A percentile compares a stretch with the other conserved stretches of the same genome.
phyloP scores from a whole-genome alignment of 2,113 vertebrate genomes.

The Chlorodrepanis virens region DNA sequence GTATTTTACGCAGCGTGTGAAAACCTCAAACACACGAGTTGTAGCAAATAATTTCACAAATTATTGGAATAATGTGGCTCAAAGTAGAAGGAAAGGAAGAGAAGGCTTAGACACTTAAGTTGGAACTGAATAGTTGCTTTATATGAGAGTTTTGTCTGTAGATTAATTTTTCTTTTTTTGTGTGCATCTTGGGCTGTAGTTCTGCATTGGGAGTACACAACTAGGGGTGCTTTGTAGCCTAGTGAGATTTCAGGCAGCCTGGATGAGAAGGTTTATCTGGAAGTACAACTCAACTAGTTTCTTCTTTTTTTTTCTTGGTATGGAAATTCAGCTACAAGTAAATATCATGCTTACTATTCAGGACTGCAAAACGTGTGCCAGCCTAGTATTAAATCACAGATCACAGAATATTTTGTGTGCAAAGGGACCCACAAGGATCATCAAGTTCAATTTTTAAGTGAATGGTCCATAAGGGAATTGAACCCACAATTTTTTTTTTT shows the following conservation, averaged over 20 bases:
- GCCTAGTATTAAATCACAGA: neutral
- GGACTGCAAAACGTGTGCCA: neutral
- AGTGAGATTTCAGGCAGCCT: neutral
- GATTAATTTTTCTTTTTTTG: neutral
- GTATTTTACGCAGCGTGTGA: neutral
- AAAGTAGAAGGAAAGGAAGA: neutral
- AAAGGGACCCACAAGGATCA: neutral
- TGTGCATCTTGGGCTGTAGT: neutral
- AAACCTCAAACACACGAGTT: fast-evolving
- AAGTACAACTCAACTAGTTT: neutral
- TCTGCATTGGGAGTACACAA: neutral
- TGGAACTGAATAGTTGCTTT: neutral
- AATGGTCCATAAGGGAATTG: neutral
- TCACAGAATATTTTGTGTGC: neutral
- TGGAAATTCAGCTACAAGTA: neutral
- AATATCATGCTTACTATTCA: neutral
- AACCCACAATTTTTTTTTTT: neutral
- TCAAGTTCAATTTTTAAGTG: neutral
- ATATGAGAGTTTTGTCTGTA: neutral
- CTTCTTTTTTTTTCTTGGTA: neutral
- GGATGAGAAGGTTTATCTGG: neutral
- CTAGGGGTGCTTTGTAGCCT: neutral
- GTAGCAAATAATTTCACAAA: neutral
- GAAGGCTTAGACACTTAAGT: neutral
- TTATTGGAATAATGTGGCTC: neutral